Base-by-base conservation (phyloP, 2,888 invertebrate species). In the Laspeyria flexula region DNA sequence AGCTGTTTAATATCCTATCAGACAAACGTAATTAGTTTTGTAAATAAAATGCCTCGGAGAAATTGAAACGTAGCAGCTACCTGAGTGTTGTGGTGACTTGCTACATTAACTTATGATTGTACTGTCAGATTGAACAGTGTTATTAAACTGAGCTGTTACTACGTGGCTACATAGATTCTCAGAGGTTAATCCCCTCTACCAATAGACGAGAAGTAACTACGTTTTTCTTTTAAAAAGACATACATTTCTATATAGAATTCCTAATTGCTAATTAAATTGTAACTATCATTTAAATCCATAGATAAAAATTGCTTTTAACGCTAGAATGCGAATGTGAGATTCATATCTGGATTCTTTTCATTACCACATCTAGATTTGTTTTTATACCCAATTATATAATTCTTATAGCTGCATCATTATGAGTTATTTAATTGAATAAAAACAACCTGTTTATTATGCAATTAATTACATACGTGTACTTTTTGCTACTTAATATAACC, bases 11-110 rank as follows among this genome's bases (percentile, higher is more conserved):
- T 87, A 90, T 81, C 73, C 87, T 79, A 90, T 90, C 91, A 89
- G 87, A 88, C 88, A 90, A 87, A 90, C 86, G 88, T 92, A 90
- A 92, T 92, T 92, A 92, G 88, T 92, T 92, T 92, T 91, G 88
- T 92, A 90, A 90, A 92, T 92, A 90, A 90, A 91, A 90, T 91
- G 86, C 89, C 87, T 86, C 81, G 71, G 79, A 86, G 88, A 89
- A 90, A 92, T 91, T 92, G 91, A 92, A 92, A 90, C 90, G 90
- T 88, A 82, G 72, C 77, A 71, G 88, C 88, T 90, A 90, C 91
- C 87, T 89, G 86, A 81, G 78, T 79, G 78, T 73, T 76, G 81
- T 60, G 78, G 85, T 90, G 92, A 90, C 90, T 90, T 88, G 91
- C 88, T 80, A 80, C 80, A 86, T 86, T 81, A 77, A 65, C 76